Evolutionary conservation across 2,113 vertebrate species (phyloP), one percentile per base, ranked within the genome.

Genomic region (Xenopus laevis): DNA sequence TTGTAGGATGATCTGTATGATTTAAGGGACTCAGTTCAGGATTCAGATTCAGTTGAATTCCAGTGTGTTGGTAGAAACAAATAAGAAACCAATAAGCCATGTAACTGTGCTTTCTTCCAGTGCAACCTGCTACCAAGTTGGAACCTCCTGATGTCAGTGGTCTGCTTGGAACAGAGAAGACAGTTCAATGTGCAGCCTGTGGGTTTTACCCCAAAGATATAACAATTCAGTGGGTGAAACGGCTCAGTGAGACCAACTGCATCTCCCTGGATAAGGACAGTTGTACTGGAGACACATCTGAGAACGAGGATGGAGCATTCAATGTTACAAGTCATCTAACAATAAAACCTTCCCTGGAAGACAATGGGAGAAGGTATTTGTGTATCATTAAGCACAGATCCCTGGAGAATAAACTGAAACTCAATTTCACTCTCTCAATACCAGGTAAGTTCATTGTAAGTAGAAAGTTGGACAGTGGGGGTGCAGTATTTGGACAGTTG

Each of bases 121-220:
- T 77, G 83, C 0, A 0, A 4, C 81, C 81, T 57, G 0, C 3
- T 1, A 30, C 13, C 40, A 63, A 0, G 15, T 17, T 84, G 44
- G 60, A 20, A 59, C 53, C 16, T 10, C 13, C 45, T 0, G 9
- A 77, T 60, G 9, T 12, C 18, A 10, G 0, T 0, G 9, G 62
- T 27, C 53, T 61, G 65, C 7, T 13, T 6, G 69, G 46, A 8
- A 18, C 67, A 12, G 46, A 60, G 5, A 63, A 1, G n/a, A 7
- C 6, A 0, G 13, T 84, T 59, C 3, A n/a, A 2, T 83, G 81
- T 62, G 9, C 21, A 5, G 27, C 71, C 13, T 13, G 4, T 47
- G 27, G 66, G 10, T 86, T 81, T 58, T 83, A 79, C 11, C 83
- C 83, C 46, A 46, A 71, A 71, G 57, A 60, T 12, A 13, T 61